Percentiles rank a stretch among this genome's conserved stretches.
Evolutionary conservation across 2,113 vertebrate species (phyloP).

Genomic region (Hydropotes inermis): DNA sequence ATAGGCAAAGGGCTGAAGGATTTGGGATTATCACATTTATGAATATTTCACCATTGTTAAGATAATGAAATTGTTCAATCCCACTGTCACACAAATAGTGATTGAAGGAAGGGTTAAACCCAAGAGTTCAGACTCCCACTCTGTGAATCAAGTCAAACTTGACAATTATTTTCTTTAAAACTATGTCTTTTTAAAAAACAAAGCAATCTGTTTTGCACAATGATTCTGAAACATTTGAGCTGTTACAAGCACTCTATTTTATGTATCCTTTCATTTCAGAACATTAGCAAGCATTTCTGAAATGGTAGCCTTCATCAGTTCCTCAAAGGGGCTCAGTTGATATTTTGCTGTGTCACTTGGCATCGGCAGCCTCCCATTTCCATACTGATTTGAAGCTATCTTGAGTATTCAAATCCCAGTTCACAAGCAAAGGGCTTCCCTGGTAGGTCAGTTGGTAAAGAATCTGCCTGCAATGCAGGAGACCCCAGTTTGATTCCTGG

Average conservation of each 20-base stretch:
- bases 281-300: conserved; percentile 35
- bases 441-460: background rate
- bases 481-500: too few species aligned
- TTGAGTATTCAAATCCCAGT: conserved; percentile 64
- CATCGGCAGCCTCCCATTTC: conserved; percentile 50
- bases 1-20: background rate
- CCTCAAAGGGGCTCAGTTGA: background rate
- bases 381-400: conserved; percentile 37
- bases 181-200: conserved; percentile 40
- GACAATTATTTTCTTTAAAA: conserved; percentile 71
- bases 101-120: background rate
- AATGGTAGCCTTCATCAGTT: conserved; percentile 57
- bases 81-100: background rate
- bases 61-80: background rate
- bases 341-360: background rate
- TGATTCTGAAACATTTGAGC: conserved; percentile 50
- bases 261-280: conserved; percentile 66
- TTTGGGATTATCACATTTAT: background rate
- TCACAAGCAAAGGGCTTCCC: conserved; percentile 31
- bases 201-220: conserved; percentile 67
- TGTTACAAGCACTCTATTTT: conserved; percentile 60
- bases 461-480: too few species aligned
- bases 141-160: conserved; percentile 31
- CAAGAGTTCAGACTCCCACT: background rate
- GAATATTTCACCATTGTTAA: background rate